phyloP scores from a whole-genome alignment of 2,888 invertebrate genomes.

The Phalangium opilio region DNA sequence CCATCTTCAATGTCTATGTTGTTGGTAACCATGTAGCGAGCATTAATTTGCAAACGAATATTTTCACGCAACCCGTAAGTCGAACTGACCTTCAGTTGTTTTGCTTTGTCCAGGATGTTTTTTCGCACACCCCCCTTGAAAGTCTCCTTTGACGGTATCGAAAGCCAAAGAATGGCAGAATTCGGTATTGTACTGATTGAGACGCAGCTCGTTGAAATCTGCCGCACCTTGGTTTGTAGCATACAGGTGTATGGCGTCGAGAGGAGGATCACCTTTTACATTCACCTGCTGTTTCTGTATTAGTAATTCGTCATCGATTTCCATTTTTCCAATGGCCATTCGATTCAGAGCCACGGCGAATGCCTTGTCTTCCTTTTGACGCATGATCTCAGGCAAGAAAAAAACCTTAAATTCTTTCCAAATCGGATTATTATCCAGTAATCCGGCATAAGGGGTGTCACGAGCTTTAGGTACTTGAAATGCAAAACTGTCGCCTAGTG shows the following conservation, averaged over 20 bases:
- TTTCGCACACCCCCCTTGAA: background rate
- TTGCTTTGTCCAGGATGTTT: background rate
- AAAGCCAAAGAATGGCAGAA: too few relatives aligned
- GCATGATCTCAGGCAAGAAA: slow-evolving; percentile 16
- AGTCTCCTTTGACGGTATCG: too few relatives aligned
- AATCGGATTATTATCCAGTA: background rate
- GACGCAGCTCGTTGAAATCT: too few relatives aligned
- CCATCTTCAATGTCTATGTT: slow-evolving; percentile 19
- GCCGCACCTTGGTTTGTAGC: too few relatives aligned
- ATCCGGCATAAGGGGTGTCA: background rate
- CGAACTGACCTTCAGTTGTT: background rate
- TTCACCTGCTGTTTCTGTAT: background rate
- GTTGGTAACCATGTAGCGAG: slow-evolving; percentile 12
- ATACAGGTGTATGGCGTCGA: too few relatives aligned
- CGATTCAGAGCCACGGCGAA: slow-evolving; percentile 16
- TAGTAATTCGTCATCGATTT: slow-evolving; percentile 4
- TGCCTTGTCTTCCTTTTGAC: slow-evolving; percentile 13
- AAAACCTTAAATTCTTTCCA: slow-evolving; percentile 1
- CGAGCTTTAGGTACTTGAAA: background rate
- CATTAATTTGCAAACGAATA: slow-evolving; percentile 5
- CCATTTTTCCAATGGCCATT: slow-evolving; percentile 12
- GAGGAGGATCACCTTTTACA: too few relatives aligned
- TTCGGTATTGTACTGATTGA: too few relatives aligned
- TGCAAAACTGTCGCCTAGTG: slow-evolving; percentile 3
- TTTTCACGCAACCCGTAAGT: too few relatives aligned